A percentile compares a stretch with the other conserved stretches of the same genome.
Conservation (phyloP, 2,888 invertebrate genomes). For the Drosophila siamana region DNA sequence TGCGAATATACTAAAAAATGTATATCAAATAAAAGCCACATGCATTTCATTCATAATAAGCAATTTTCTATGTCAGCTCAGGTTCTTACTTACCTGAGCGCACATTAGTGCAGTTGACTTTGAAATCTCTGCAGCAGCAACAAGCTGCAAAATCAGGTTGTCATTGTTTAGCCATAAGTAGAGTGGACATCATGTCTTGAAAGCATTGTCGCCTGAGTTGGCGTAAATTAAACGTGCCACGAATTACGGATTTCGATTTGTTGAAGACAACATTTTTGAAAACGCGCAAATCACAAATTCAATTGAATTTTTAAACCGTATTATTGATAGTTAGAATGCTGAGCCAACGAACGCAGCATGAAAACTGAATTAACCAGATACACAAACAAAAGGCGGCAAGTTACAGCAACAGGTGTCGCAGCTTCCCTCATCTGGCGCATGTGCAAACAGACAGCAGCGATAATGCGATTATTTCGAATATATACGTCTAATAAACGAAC, state of each 20-base stretch:
- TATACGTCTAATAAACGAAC: background rate
- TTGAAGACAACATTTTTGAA: background rate
- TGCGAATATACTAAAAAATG: background rate
- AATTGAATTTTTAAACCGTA: background rate
- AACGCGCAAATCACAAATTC: constrained; percentile 25
- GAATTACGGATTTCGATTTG: constrained; percentile 30
- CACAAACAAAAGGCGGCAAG: constrained; percentile 29
- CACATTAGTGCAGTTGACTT: constrained; percentile 27
- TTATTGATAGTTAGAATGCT: constrained; percentile 44
- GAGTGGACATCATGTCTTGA: constrained; percentile 19
- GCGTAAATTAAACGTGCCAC: constrained; percentile 25
- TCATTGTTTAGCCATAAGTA: constrained; percentile 26
- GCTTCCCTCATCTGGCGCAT: constrained; percentile 89
- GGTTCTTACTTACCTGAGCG: constrained; percentile 27
- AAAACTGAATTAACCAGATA: constrained; percentile 60
- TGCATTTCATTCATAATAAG: background rate
- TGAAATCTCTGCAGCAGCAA: constrained; percentile 12
- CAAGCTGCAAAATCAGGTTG: constrained; percentile 1
- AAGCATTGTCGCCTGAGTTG: constrained; percentile 18
- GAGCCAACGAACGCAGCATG: constrained; percentile 47
- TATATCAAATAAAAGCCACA: background rate
- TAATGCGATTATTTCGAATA: background rate
- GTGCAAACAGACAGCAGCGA: constrained; percentile 24
- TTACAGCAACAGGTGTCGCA: constrained; percentile 67
- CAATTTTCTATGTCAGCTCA: constrained; percentile 11